Conservation (phyloP, 1,140 invertebrate species). For the Zaprionus camerounensis region DNA sequence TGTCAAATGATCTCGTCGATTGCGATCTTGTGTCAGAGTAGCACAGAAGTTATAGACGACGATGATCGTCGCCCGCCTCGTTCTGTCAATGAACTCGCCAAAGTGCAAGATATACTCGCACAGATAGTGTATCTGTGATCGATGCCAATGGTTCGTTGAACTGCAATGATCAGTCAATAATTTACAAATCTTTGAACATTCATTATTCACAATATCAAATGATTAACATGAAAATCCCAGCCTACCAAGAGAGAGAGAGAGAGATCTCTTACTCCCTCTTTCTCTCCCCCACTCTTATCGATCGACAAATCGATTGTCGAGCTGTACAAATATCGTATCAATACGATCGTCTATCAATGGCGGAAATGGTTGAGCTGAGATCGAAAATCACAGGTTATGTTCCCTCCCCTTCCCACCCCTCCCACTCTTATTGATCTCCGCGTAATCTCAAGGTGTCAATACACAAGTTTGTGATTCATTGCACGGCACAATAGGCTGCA, state of each 20-base stretch:
- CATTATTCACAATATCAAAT: slow-evolving; percentile 33
- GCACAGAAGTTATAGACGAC: slow-evolving; percentile 62
- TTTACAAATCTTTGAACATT: slow-evolving; percentile 40
- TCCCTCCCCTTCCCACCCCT: not conserved
- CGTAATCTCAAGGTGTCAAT: slow-evolving; percentile 38
- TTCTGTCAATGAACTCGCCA: slow-evolving; percentile 67
- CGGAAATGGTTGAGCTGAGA: not conserved
- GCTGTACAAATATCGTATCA: not conserved
- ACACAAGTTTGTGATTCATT: slow-evolving; percentile 37
- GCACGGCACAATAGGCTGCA: slow-evolving; percentile 51
- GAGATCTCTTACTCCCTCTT: not conserved
- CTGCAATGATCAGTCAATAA: slow-evolving; percentile 6
- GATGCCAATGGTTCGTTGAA: slow-evolving; percentile 4
- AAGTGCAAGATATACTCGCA: not conserved
- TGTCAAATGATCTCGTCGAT: slow-evolving; percentile 65
- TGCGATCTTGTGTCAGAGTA: slow-evolving; percentile 45
- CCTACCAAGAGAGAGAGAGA: not conserved
- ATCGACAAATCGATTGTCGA: not conserved
- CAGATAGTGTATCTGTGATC: slow-evolving; percentile 8
- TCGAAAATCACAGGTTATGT: not conserved
- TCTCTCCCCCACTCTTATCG: not conserved
- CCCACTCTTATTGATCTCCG: not conserved
- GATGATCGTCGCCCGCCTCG: slow-evolving; percentile 56
- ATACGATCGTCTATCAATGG: not conserved
- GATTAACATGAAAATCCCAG: not conserved